These are phyloP conservation scores for Petrocephalus microphthalmus DNA, from an alignment of 2,113 vertebrate genomes.

Conservation along the genomic window DNA sequence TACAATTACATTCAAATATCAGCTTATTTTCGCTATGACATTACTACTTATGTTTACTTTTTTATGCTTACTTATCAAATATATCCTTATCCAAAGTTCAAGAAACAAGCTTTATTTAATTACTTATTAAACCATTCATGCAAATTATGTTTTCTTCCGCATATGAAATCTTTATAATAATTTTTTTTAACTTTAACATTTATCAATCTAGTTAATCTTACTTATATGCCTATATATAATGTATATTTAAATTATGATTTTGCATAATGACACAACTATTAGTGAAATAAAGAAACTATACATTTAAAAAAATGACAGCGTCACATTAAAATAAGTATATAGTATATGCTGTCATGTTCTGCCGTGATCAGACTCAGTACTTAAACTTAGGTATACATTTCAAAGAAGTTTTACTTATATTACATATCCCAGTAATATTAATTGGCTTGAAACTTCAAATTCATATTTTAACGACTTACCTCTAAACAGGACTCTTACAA, in stretches of 20 bases:
- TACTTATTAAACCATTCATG: neutral
- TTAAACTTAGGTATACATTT: neutral
- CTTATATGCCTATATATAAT: too few species aligned
- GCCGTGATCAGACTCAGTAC: neutral
- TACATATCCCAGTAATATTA: neutral
- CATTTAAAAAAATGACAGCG: neutral
- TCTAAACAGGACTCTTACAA: constrained; percentile 41
- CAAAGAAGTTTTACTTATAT: neutral
- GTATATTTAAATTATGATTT: too few species aligned
- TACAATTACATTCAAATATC: neutral
- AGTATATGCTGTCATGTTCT: neutral
- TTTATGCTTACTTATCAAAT: neutral
- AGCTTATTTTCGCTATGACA: neutral
- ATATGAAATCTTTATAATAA: too few species aligned
- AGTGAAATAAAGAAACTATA: neutral
- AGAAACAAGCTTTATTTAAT: neutral
- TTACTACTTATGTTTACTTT: neutral
- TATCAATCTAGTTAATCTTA: too few species aligned
- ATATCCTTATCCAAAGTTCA: neutral
- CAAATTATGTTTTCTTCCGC: neutral
- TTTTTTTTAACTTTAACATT: too few species aligned
- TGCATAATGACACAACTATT: neutral
- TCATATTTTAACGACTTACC: constrained; percentile 26
- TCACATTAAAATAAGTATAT: neutral
- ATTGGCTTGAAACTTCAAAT: neutral